Evolutionary conservation across 2,888 invertebrate genomes (phyloP), one percentile per base, ranked within the genome.

Genomic region (Drosophila engyochracea): DNA sequence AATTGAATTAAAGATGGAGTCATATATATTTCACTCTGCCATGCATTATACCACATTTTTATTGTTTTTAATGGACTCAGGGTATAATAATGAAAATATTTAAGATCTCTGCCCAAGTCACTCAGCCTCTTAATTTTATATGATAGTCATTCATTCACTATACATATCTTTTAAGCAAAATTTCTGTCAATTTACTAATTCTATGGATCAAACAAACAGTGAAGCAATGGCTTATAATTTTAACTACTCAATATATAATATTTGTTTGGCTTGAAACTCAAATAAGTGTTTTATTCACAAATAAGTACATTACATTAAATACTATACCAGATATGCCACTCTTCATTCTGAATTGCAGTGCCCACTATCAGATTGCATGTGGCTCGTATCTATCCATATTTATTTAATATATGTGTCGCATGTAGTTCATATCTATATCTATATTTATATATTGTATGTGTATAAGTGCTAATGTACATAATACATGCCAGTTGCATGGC

Each of bases 321-420:
- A 58, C 30, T 6, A 22, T 22, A 0, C 31, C 31, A 14, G 4
- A 33, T 16, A 39, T 54, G 41, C 14, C 10, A 19, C 39, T n/a
- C 12, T 9, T 68, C 14, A 12, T 33, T 7, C 14, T 53, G 54
- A 59, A 28, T 51, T 60, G 37, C 19, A 47, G 5, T 14, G 22
- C 10, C 53, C 57, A 69, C 65, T 69, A 83, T 86, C 81, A 72
- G 63, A 53, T 62, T 68, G 71, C 82, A 66, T 37, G 5, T 16
- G 30, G 12, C 64, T 39, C 28, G n/a, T 57, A 57, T 57, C 39
- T 57, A 39, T 39, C 14, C 9, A 28, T 57, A 41, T 55, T 31
- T 70, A 33, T 28, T 19, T 49, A 30, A 49, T 7, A 28, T 28
- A 12, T 61, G 22, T 61, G 35, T 74, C 14, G 67, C 78, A 59